These are phyloP conservation scores for Plusia festucae DNA, from an alignment of 2,888 invertebrate species.

Conservation along the genomic window DNA sequence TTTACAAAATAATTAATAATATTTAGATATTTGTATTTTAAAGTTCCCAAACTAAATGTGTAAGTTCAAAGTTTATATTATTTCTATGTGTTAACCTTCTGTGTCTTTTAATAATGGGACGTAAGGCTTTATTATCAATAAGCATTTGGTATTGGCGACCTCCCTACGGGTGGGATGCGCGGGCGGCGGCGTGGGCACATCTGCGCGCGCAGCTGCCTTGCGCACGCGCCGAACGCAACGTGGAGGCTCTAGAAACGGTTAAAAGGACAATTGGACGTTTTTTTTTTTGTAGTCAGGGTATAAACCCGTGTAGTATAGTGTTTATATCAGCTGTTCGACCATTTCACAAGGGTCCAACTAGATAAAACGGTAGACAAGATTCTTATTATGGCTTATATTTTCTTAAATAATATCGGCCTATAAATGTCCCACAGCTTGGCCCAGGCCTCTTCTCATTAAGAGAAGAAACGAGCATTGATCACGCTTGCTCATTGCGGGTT, in stretches of 20 bases:
- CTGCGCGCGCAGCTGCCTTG: constrained; percentile 73
- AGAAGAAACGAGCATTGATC: too few relatives aligned
- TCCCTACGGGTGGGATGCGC: constrained; percentile 42
- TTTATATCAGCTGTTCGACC: constrained; percentile 20
- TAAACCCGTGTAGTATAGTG: constrained; percentile 30
- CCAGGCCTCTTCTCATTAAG: too few relatives aligned
- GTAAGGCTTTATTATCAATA: constrained; percentile 51
- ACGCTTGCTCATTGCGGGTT: too few relatives aligned
- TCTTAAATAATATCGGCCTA: too few relatives aligned
- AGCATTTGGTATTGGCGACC: constrained; percentile 45
- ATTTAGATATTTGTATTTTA: background rate
- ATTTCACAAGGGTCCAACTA: background rate
- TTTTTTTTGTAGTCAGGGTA: constrained; percentile 26
- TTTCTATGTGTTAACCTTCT: constrained; percentile 15
- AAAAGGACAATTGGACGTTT: constrained; percentile 46
- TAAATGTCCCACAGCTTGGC: too few relatives aligned
- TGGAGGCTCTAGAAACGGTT: constrained; percentile 51
- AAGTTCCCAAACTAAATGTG: background rate
- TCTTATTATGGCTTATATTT: too few relatives aligned
- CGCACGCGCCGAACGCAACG: constrained; percentile 53
- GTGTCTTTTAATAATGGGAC: background rate
- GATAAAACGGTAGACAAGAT: too few relatives aligned
- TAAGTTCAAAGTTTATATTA: background rate
- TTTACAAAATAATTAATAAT: background rate
- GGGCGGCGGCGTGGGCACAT: constrained; percentile 60